phyloP scores from a whole-genome alignment of 1,140 invertebrate species.

The Tetragonula clypearis region DNA sequence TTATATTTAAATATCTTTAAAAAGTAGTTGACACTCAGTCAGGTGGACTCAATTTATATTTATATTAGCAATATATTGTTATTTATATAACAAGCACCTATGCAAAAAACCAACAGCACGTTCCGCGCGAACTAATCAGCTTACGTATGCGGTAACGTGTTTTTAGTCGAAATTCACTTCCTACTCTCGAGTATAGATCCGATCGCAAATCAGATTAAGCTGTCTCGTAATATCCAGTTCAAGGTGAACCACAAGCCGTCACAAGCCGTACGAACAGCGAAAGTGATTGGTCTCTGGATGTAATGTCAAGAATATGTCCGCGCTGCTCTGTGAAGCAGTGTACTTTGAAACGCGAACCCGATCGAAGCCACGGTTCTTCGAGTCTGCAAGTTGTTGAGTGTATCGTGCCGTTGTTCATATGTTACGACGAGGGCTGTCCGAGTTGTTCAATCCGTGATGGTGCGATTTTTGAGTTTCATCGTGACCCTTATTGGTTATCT shows the following conservation, averaged over 20 bases:
- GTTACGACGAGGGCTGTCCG: background rate
- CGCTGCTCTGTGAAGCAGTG: constrained; percentile 61
- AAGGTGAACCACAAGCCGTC: constrained; percentile 67
- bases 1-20: too few relatives aligned
- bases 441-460: constrained; percentile 1
- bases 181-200: background rate
- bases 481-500: constrained; percentile 9
- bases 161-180: background rate
- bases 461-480: constrained; percentile 31
- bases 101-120: background rate
- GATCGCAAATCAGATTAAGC: constrained; percentile 55
- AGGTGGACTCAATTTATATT: background rate
- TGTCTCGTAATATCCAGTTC: constrained; percentile 64
- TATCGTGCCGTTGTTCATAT: background rate
- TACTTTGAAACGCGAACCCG: constrained; percentile 63
- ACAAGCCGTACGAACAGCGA: constrained; percentile 66
- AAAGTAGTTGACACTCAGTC: background rate
- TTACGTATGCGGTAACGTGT: background rate
- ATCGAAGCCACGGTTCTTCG: constrained; percentile 29
- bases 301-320: constrained; percentile 66
- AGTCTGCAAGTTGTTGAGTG: background rate
- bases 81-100: background rate
- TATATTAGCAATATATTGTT: background rate
- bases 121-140: background rate
- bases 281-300: constrained; percentile 49